A percentile compares a stretch with the other conserved stretches of the same genome.
These are phyloP conservation scores for Epicampocera succincta DNA, from an alignment of 2,888 invertebrate species.

Conservation along the genomic window DNA sequence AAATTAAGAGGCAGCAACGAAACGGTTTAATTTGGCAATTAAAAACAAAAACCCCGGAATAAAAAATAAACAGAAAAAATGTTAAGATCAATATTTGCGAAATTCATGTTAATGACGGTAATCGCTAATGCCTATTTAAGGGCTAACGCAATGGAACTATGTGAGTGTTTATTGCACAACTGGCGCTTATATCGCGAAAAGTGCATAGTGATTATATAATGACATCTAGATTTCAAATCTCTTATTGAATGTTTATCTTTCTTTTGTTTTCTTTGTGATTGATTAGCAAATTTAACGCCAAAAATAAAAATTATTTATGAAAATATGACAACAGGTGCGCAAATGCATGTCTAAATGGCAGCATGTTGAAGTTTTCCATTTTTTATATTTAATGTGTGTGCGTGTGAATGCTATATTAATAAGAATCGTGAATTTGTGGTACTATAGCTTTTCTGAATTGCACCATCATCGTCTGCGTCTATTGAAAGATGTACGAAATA, in stretches of 20 bases:
- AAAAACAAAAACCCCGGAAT: neutral
- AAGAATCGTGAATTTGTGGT: too few relatives aligned
- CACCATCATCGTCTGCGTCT: too few relatives aligned
- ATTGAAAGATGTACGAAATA: too few relatives aligned
- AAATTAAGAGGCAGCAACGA: slow-evolving; percentile 12
- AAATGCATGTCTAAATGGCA: slow-evolving; percentile 47
- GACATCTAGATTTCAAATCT: slow-evolving; percentile 3
- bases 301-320: slow-evolving; percentile 64
- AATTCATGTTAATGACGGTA: slow-evolving; percentile 8
- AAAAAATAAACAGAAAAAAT: slow-evolving; percentile 23
- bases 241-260: slow-evolving; percentile 38
- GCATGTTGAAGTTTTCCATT: slow-evolving; percentile 39
- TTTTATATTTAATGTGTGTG: too few relatives aligned
- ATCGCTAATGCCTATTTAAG: slow-evolving; percentile 36
- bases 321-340: slow-evolving; percentile 66
- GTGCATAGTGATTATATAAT: slow-evolving; percentile 24
- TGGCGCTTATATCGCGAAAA: neutral
- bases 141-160: slow-evolving; percentile 64
- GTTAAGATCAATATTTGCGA: slow-evolving; percentile 26
- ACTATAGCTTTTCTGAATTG: too few relatives aligned
- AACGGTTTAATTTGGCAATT: slow-evolving; percentile 2
- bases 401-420: too few relatives aligned
- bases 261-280: slow-evolving; percentile 23
- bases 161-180: slow-evolving; percentile 45
- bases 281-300: slow-evolving; percentile 61